Evolutionary conservation across 2,113 vertebrate species (phyloP).

Genomic region (Brevimyrus niger): DNA sequence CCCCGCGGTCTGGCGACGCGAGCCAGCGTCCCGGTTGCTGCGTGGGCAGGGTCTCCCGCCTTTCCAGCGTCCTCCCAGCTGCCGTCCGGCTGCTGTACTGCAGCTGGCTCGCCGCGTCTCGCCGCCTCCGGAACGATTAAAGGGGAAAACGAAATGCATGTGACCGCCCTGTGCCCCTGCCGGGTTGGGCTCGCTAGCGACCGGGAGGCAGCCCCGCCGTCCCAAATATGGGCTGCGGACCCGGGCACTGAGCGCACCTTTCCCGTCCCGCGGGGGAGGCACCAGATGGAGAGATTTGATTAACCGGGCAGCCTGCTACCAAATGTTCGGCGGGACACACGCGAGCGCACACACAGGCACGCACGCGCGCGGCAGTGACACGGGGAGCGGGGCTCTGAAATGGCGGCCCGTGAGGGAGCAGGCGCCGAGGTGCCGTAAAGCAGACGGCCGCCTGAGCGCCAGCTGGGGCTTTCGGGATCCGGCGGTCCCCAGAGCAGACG

Average conservation of each 20-base stretch:
- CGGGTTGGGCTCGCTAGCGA: slow-evolving; percentile 71
- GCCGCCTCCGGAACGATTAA: background rate
- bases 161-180: slow-evolving; percentile 19
- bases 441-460: slow-evolving; percentile 98
- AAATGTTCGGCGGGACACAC: slow-evolving; percentile 99
- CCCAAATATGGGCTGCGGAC: slow-evolving; percentile 84
- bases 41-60: background rate
- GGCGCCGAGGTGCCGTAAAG: slow-evolving; percentile 99
- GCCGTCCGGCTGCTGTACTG: background rate
- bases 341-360: slow-evolving; percentile 46
- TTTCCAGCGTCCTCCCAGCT: background rate
- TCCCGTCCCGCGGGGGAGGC: slow-evolving; percentile 88
- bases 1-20: slow-evolving; percentile 33
- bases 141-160: background rate
- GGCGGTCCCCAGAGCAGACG: slow-evolving; percentile 97
- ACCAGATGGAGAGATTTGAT: slow-evolving; percentile 99
- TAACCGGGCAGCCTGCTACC: slow-evolving; percentile 99
- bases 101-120: background rate
- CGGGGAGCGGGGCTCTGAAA: slow-evolving; percentile 97
- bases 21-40: background rate
- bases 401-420: slow-evolving; percentile 95
- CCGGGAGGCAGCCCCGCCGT: slow-evolving; percentile 81
- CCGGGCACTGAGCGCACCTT: slow-evolving; percentile 92
- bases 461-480: slow-evolving; percentile 99
- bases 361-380: slow-evolving; percentile 89